Base-by-base conservation (phyloP, 1,140 invertebrate species). In the Drosophila truncata region DNA sequence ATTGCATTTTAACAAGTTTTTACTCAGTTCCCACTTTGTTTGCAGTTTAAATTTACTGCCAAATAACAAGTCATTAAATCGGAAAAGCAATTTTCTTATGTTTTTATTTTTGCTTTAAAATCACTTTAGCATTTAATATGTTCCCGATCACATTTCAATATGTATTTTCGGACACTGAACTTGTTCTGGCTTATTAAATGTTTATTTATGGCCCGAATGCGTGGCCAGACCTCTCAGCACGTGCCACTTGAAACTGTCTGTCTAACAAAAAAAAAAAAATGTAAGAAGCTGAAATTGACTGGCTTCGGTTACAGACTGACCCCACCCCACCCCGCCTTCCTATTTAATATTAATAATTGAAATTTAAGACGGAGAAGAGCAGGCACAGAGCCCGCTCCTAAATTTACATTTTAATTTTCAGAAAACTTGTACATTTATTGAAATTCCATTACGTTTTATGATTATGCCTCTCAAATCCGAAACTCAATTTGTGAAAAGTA, bases 101-200 rank as follows among this genome's bases (percentile, higher is more conserved):
- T 2, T 29, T 8, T 29, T 29, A 29, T 10, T 59, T 29, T 18
- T 8, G 44, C 60, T n/a, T 25, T 55, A 57, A 57, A 55, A 31
- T 31, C 14, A 49, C 37, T 33, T 37, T 31, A 29, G 3, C 69
- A 41, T 60, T 72, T 71, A 16, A 60, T 50, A 39, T 31, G 44
- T 25, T 37, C 23, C 39, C 23, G 70, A 72, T 72, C 29, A 50
- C 44, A 72, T 72, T 72, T 49, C 64, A 69, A 70, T 69, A 20
- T 69, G 33, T 49, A 39, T 20, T 70, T 35, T 54, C 35, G 66
- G 66, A 70, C 49, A n/a, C 50, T 23, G 50, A 35, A 72, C 69
- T 62, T 59, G 39, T 73, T 49, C 71, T 54, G 77, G 63, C 76
- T 83, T 86, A 88, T 83, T 88, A 80, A 83, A 86, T 83, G 65